phyloP scores from a whole-genome alignment of 2,113 vertebrate species.

The Microtus richardsoni region DNA sequence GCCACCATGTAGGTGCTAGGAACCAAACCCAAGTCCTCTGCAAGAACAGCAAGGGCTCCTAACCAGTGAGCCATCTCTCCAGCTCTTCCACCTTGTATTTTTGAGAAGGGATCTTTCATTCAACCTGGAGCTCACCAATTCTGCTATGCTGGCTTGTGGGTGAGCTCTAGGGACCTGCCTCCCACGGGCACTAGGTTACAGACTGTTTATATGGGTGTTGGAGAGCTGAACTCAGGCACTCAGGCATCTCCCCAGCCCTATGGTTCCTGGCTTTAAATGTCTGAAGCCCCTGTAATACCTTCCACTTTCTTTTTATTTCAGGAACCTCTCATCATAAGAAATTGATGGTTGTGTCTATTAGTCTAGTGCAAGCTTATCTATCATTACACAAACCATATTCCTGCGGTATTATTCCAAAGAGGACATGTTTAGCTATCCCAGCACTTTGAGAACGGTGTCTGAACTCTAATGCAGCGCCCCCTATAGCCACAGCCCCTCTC shows the following conservation, averaged over 20 bases:
- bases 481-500: not conserved
- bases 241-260: not conserved
- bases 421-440: not conserved
- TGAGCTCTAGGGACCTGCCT: not conserved
- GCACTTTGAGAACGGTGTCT: fast-evolving
- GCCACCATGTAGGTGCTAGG: not conserved
- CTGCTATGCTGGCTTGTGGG: too few relatives aligned
- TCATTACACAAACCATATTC: not conserved
- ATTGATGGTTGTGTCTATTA: not conserved
- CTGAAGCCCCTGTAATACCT: not conserved
- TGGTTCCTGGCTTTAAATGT: not conserved
- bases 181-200: too few relatives aligned
- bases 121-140: not conserved
- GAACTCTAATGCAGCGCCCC: too few relatives aligned
- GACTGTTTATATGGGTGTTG: not conserved
- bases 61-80: not conserved
- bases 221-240: not conserved
- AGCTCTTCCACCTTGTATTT: not conserved
- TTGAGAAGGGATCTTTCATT: not conserved
- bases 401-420: not conserved
- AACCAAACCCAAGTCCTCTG: not conserved
- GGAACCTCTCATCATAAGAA: not conserved
- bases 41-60: not conserved
- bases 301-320: not conserved
- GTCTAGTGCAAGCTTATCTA: not conserved